These are phyloP conservation scores for Tolypeutes matacus DNA, from an alignment of 2,797 vertebrate species.

Conservation along the genomic window DNA sequence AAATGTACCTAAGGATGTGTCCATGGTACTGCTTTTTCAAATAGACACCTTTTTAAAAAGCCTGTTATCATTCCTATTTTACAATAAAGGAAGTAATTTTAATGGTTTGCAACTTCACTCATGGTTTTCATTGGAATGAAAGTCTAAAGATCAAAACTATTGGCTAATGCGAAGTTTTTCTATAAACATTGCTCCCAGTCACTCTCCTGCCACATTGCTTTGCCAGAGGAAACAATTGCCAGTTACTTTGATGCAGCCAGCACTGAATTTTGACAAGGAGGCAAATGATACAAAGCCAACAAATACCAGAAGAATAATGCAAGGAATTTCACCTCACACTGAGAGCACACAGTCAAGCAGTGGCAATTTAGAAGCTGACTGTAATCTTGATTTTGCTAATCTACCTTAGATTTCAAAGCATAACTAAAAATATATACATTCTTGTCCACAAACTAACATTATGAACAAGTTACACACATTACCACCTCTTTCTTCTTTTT, in stretches of 20 bases:
- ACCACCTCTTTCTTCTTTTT: background rate
- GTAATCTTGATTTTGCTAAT: slow-evolving; percentile 50
- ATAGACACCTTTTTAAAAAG: background rate
- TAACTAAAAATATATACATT: background rate
- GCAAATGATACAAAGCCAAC: slow-evolving; percentile 45
- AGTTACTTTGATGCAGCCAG: slow-evolving; percentile 51
- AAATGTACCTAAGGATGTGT: background rate
- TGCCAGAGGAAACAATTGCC: slow-evolving; percentile 62
- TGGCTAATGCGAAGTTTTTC: slow-evolving; percentile 33
- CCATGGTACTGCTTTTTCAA: background rate
- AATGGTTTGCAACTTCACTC: slow-evolving; percentile 37
- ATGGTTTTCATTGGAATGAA: slow-evolving; percentile 71
- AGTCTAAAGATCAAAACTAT: slow-evolving; percentile 65
- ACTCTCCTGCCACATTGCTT: slow-evolving; percentile 29
- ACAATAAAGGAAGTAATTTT: slow-evolving; percentile 39
- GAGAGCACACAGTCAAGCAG: slow-evolving; percentile 54
- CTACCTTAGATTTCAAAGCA: slow-evolving; percentile 64
- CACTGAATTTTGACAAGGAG: slow-evolving; percentile 75
- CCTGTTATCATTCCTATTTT: slow-evolving; percentile 10
- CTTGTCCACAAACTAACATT: background rate
- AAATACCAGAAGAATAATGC: slow-evolving; percentile 71
- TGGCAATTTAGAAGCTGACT: slow-evolving; percentile 26
- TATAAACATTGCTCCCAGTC: slow-evolving; percentile 61
- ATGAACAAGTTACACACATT: slow-evolving; percentile 29
- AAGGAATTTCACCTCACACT: slow-evolving; percentile 67